These are phyloP conservation scores for Polyommatus icarus DNA, from an alignment of 2,888 invertebrate species.

Conservation along the genomic window DNA sequence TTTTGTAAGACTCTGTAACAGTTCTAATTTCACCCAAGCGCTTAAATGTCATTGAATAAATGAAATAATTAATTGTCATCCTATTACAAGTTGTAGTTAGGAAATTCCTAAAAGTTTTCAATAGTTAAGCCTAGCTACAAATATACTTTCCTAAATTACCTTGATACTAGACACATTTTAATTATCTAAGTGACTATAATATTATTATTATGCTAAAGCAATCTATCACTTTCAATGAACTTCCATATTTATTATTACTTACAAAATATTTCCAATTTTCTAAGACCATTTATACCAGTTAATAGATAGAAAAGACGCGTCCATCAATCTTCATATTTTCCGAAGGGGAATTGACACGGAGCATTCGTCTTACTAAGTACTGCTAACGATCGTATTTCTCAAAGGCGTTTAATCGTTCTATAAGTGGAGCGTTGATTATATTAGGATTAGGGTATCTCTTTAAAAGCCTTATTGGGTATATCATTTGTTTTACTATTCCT, in stretches of 20 bases:
- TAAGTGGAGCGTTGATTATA: constrained; percentile 13
- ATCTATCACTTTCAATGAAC: constrained; percentile 18
- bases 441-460: neutral
- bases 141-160: no score
- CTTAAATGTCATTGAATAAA: no score
- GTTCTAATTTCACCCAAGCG: no score
- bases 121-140: no score
- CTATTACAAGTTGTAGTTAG: no score
- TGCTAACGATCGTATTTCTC: constrained; percentile 55
- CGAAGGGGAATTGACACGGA: constrained; percentile 59
- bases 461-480: neutral
- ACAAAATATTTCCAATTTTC: constrained; percentile 42
- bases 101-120: no score
- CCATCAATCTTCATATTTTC: constrained; percentile 70
- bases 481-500: no score
- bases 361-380: constrained; percentile 67
- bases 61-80: no score
- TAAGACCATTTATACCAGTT: constrained; percentile 42
- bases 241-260: constrained; percentile 38
- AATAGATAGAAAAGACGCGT: constrained; percentile 44
- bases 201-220: constrained; percentile 1
- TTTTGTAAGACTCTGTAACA: no score
- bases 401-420: constrained; percentile 31
- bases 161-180: neutral
- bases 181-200: neutral